Base-by-base conservation (phyloP, 2,113 vertebrate species). In the Rhynchopsitta pachyrhyncha region DNA sequence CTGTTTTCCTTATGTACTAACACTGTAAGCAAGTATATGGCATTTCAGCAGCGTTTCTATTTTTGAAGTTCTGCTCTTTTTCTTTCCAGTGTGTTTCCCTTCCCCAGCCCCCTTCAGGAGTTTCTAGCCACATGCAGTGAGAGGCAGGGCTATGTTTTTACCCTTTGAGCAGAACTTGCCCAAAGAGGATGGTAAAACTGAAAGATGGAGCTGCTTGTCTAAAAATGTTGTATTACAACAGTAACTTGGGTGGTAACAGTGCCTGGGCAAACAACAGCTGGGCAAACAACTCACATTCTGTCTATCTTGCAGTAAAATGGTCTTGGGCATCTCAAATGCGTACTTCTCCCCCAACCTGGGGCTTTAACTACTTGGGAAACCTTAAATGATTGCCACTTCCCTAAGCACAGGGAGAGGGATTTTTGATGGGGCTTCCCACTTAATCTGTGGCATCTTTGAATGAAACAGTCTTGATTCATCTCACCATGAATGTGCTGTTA, bases 231-330 rank as follows among this genome's bases (percentile, higher is more conserved):
- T 47, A 76, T 93, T 92, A 55, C 70, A 89, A 5, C 88, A 93
- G 83, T 67, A 69, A 68, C 88, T 75, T 2, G 77, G 71, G 83
- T 78, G 89, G 49, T 91, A 94, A 39, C 69, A 35, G 86, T 52
- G 92, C 81, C 83, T 87, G 81, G 88, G 91, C 91, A 96, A 95
- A 94, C 94, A 95, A 75, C 95, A 96, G 93, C 95, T 96, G 95
- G 92, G 76, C 93, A 96, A 96, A 96, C 93, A 95, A 88, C 89
- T 96, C 74, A 57, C 33, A 3, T 96, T 96, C 83, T 87, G 74
- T 95, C 91, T 92, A 9, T 89, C 92, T 93, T 93, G 92, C 85
- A 96, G 8, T 95, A 88, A 96, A 94, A 86, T 86, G 66, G 77
- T 69, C 92, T 79, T 89, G 91, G 75, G 91, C 81, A 87, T 92